Conservation (phyloP, 2,888 invertebrate genomes). For the Athrips mouffetella region DNA sequence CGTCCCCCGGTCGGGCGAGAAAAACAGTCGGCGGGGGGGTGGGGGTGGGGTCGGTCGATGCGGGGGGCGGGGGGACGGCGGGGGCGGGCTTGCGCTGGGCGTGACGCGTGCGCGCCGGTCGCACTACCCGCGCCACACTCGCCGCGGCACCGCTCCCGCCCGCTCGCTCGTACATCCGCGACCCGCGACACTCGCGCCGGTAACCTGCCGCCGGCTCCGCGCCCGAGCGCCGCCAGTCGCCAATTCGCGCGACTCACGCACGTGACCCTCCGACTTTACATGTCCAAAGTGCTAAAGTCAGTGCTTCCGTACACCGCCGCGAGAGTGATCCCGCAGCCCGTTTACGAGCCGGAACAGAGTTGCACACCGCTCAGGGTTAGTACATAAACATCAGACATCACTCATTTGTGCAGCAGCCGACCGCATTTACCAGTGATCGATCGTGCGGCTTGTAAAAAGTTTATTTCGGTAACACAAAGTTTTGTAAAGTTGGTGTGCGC, state of each 20-base stretch:
- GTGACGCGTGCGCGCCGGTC: constrained; percentile 45
- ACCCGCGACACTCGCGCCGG: constrained; percentile 28
- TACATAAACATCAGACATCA: constrained; percentile 41
- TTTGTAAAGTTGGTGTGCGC: constrained; percentile 67
- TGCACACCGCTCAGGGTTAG: constrained; percentile 74
- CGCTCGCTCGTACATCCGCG: constrained; percentile 29
- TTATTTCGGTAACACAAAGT: constrained; percentile 68
- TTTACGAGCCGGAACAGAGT: constrained; percentile 68
- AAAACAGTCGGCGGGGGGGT: constrained; percentile 65
- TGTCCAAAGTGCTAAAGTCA: constrained; percentile 75
- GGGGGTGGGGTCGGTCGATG: constrained; percentile 36
- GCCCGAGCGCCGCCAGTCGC: constrained; percentile 41
- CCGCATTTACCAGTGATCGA: constrained; percentile 47
- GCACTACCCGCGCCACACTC: constrained; percentile 33
- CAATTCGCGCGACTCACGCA: constrained; percentile 61
- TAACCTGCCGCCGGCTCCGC: constrained; percentile 33
- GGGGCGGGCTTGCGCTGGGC: constrained; percentile 60
- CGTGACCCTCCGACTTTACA: constrained; percentile 65
- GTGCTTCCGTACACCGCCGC: constrained; percentile 73
- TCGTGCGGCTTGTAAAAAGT: constrained; percentile 58
- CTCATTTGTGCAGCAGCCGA: constrained; percentile 33
- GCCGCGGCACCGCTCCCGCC: constrained; percentile 27
- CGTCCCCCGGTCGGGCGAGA: constrained; percentile 75
- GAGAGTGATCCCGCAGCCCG: constrained; percentile 70
- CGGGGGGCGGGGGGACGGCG: constrained; percentile 53